Conservation (phyloP, 2,113 vertebrate genomes). For the Odobenus rosmarus region DNA sequence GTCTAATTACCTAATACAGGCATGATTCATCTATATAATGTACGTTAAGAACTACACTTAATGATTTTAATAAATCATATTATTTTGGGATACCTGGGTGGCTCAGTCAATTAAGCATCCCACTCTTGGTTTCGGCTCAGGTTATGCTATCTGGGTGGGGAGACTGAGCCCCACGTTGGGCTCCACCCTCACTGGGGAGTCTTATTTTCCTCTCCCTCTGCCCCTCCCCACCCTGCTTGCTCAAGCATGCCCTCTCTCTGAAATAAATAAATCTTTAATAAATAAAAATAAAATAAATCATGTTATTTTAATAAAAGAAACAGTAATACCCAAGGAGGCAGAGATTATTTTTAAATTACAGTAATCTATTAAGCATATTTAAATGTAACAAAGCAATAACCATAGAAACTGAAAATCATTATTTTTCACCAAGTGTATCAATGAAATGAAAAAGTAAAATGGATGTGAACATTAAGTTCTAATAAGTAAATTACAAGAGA, state of each 20-base stretch:
- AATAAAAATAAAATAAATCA: slow-evolving; percentile 19
- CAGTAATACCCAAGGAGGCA: neutral
- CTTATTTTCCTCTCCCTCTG: neutral
- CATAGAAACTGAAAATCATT: slow-evolving; percentile 41
- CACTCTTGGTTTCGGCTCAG: neutral
- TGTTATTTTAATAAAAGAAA: slow-evolving; percentile 45
- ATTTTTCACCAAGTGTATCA: slow-evolving; percentile 41
- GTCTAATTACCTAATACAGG: neutral
- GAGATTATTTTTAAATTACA: slow-evolving; percentile 50
- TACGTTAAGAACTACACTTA: slow-evolving; percentile 36
- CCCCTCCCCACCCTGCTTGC: neutral
- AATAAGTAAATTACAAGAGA: slow-evolving; percentile 17
- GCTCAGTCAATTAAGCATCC: neutral
- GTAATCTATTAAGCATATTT: slow-evolving; percentile 59
- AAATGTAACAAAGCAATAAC: slow-evolving; percentile 54
- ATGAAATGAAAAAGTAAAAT: neutral
- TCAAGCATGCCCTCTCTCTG: neutral
- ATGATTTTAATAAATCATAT: slow-evolving; percentile 37
- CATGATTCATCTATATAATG: neutral
- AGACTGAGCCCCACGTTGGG: neutral
- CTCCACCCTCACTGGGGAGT: neutral
- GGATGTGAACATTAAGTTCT: neutral
- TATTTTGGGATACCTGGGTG: neutral
- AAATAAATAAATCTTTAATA: neutral
- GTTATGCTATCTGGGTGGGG: neutral